Evolutionary conservation across 2,113 vertebrate genomes (phyloP).

Genomic region (Oxyura jamaicensis): DNA sequence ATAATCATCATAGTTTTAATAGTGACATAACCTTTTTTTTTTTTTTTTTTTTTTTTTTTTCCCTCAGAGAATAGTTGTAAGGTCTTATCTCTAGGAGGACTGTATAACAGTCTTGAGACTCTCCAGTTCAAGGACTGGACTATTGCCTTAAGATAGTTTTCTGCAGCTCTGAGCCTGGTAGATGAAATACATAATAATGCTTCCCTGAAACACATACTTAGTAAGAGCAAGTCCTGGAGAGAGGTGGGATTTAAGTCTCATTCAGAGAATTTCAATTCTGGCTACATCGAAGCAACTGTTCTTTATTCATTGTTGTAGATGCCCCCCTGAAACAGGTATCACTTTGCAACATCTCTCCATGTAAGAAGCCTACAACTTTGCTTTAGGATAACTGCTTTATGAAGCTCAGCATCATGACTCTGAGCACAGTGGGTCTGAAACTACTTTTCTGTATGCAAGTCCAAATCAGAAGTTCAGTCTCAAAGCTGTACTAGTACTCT

Average conservation of each 20-base stretch:
- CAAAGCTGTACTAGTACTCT: neutral
- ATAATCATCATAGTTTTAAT: neutral
- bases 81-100: neutral
- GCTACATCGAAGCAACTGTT: neutral
- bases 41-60: neutral
- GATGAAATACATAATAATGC: neutral
- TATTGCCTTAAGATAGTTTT: neutral
- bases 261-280: neutral
- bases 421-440: too few relatives aligned
- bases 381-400: rapidly evolving
- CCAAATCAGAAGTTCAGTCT: neutral
- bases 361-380: neutral
- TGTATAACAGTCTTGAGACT: too few relatives aligned
- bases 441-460: neutral
- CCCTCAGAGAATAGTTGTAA: neutral
- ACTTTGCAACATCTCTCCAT: rapidly evolving
- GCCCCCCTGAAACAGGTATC: rapidly evolving
- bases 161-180: neutral
- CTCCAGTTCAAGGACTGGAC: neutral
- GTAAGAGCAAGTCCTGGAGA: neutral
- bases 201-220: neutral
- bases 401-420: neutral
- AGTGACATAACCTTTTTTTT: neutral
- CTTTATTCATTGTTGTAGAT: neutral
- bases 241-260: neutral